Conservation (phyloP, 2,113 vertebrate species). For the Halcyon senegalensis region DNA sequence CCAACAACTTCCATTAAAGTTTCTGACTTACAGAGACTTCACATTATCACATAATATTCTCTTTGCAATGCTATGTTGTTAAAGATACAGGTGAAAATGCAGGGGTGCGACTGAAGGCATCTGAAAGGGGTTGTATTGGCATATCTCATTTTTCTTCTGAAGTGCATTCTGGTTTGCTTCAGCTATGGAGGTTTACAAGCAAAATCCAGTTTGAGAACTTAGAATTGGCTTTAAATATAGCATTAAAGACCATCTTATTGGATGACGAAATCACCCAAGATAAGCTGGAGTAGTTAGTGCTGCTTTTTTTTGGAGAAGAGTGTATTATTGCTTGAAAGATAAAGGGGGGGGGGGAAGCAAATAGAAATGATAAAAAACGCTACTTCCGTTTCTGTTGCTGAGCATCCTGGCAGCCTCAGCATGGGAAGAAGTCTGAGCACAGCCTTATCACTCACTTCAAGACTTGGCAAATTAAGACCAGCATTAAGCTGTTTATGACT, state of each 20-base stretch:
- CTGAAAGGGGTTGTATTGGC: neutral
- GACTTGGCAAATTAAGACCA: constrained; percentile 44
- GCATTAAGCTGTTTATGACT: constrained; percentile 44
- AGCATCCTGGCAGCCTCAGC: neutral
- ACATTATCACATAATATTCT: neutral
- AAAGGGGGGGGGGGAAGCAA: neutral
- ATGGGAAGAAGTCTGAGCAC: neutral
- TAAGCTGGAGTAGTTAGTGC: constrained; percentile 19
- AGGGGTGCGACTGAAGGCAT: neutral
- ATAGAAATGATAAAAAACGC: neutral
- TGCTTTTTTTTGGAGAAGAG: constrained; percentile 1
- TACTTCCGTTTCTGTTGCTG: neutral
- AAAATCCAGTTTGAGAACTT: constrained; percentile 16
- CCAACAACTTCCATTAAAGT: neutral
- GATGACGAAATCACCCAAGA: neutral
- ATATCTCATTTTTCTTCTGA: constrained; percentile 12
- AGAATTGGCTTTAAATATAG: constrained; percentile 2
- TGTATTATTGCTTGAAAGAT: constrained; percentile 17
- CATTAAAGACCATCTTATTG: neutral
- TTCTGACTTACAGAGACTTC: neutral
- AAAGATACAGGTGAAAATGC: neutral
- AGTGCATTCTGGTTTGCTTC: neutral
- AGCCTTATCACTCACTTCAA: constrained; percentile 40
- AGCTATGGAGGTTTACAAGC: neutral
- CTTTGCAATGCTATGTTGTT: neutral